Evolutionary conservation across 2,888 invertebrate species (phyloP).

Genomic region (Chrysodeixis includens): DNA sequence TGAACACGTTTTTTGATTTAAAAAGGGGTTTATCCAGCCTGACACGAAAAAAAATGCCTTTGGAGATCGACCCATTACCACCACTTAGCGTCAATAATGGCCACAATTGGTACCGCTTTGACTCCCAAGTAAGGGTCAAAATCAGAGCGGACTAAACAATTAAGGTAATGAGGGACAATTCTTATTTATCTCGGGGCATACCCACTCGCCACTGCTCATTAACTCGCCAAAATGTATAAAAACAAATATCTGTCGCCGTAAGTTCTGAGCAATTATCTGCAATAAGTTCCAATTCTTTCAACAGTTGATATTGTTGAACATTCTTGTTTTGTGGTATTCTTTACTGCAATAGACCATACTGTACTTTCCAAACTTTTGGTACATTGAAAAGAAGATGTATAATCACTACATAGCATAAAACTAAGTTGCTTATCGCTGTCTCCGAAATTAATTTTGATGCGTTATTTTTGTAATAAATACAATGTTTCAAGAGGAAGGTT

Average conservation of each 20-base stretch:
- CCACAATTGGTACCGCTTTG: conserved; percentile 23
- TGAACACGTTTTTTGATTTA: too few relatives aligned
- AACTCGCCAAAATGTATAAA: not conserved
- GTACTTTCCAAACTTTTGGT: too few relatives aligned
- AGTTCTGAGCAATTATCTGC: not conserved
- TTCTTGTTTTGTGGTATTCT: not conserved
- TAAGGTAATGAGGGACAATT: conserved; percentile 8
- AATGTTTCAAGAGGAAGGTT: too few relatives aligned
- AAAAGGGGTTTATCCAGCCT: too few relatives aligned
- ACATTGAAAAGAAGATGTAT: too few relatives aligned
- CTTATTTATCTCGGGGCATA: conserved; percentile 3
- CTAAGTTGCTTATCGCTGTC: too few relatives aligned
- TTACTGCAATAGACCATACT: too few relatives aligned
- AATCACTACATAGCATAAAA: too few relatives aligned
- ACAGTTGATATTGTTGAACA: not conserved
- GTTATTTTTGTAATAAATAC: too few relatives aligned
- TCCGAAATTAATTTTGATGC: too few relatives aligned
- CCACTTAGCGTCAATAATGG: conserved; percentile 24
- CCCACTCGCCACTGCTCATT: not conserved
- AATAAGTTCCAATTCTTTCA: not conserved
- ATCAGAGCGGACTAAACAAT: not conserved
- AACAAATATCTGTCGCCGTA: not conserved
- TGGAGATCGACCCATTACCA: too few relatives aligned
- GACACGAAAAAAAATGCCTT: too few relatives aligned
- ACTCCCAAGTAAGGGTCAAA: conserved; percentile 12